Base-by-base conservation (phyloP, 2,888 invertebrate species). In the Aporophyla lueneburgensis region DNA sequence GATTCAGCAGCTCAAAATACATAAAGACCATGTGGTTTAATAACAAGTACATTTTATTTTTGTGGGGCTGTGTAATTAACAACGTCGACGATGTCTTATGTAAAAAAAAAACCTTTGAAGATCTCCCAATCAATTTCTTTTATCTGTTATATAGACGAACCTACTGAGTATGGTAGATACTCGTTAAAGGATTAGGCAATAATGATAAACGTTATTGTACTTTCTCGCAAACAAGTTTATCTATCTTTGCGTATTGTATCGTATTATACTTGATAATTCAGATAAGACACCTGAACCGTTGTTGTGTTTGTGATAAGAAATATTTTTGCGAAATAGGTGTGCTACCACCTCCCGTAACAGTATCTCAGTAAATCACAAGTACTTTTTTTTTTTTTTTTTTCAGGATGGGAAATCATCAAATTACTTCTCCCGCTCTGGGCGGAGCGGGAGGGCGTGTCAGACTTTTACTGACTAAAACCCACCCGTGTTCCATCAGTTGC, bases 231-330 rank as follows among this genome's bases (percentile, higher is more conserved):
- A 83, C 85, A 87, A 77, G 78, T 80, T 87, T 84, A 88, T 86
- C 87, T 85, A 70, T 62, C 68, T 87, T 76, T 77, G 56, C 71
- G 59, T 78, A 71, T 65, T 74, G 78, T 83, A 71, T 65, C 72
- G 78, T 83, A 77, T 86, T 86, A 89, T 88, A 85, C 84, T 80
- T 79, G 86, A 89, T 88, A 85, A 87, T 85, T 80, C 84, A 80
- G 87, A 89, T 89, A 89, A 86, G 81, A 74, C 71, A 49, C 69
- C 74, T 82, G 76, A 82, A 81, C 84, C 75, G 63, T 71, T 69
- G 84, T 85, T 85, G 71, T 87, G 70, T 73, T 81, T 81, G 62
- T 43, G 83, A 88, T 85, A 89, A 85, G 76, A 75, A 71, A 74
- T 72, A 80, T 82, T 80, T 81, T 85, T 75, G 58, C 74, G 66